Evolutionary conservation across 2,113 vertebrate species (phyloP).

Genomic region (Channa argus): DNA sequence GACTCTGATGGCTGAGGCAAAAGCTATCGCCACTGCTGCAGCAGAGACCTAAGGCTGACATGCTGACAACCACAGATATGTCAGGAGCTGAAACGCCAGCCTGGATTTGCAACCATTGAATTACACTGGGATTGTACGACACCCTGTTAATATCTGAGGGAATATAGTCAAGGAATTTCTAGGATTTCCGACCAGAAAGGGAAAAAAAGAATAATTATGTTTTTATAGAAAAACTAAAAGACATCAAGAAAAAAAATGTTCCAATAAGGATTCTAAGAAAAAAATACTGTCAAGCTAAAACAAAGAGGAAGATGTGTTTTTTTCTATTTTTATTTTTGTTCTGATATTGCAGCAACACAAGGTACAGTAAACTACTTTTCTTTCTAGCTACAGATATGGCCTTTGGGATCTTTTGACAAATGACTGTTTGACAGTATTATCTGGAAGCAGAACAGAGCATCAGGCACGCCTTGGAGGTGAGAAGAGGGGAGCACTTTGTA

Average conservation of each 20-base stretch:
- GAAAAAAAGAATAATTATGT: constrained; percentile 48
- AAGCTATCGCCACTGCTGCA: constrained; percentile 38
- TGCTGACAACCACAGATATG: constrained; percentile 43
- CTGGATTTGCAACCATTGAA: constrained; percentile 56
- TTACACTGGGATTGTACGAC: constrained; percentile 57
- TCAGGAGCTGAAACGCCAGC: constrained; percentile 53
- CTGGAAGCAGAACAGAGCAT: constrained; percentile 68
- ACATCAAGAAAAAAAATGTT: constrained; percentile 56
- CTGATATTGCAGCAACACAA: constrained; percentile 75
- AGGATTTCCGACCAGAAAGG: constrained; percentile 43
- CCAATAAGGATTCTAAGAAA: constrained; percentile 58
- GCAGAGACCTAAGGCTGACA: constrained; percentile 52
- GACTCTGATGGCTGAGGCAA: constrained; percentile 58
- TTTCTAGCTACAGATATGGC: constrained; percentile 72
- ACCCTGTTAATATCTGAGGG: constrained; percentile 65
- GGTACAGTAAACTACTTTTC: constrained; percentile 64
- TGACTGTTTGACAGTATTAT: constrained; percentile 74
- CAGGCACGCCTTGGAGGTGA: constrained; percentile 65
- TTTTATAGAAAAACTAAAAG: constrained; percentile 67
- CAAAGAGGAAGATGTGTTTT: constrained; percentile 72
- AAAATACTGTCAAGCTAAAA: constrained; percentile 63
- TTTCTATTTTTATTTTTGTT: constrained; percentile 67
- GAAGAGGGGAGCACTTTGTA: constrained; percentile 74
- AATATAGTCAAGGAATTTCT: constrained; percentile 65
- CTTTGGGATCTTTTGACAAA: constrained; percentile 76